Base-by-base conservation (phyloP, 2,113 vertebrate species). In the Pogona vitticeps region DNA sequence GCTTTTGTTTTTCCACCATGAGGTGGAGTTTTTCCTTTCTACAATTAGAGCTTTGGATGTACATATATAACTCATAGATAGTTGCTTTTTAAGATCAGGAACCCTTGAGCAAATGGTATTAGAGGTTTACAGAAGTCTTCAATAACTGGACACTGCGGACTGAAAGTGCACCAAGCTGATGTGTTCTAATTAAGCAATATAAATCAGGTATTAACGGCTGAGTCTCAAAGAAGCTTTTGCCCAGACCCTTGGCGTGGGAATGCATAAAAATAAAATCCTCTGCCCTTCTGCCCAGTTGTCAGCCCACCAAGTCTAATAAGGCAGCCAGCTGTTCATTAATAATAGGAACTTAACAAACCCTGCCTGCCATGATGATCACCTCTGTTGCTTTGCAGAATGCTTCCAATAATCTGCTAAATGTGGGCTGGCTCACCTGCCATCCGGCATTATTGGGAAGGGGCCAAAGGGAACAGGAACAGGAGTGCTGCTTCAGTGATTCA, bases 381-480 rank as follows among this genome's bases (percentile, higher is more conserved):
- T 90, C 1, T 89, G 80, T 73, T 86, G 63, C 68, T 6, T 80
- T 88, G 65, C 89, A 84, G 91, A 52, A 80, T 90, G 36, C 56
- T 86, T 92, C 85, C 78, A 91, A 46, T 86, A 87, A 83, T 8
- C 65, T 88, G 87, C 87, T 94, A 86, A 87, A 76, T 82, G 33
- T 76, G 79, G 91, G 90, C 52, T 61, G 9, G 56, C 59, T 85
- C 85, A 89, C 76, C 71, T 68, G 6, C 61, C 73, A 31, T 84
- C 81, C 87, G 88, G 67, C 75, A 90, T 86, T 78, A 90, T 28
- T 85, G 82, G 52, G 68, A 95, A 80, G 68, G 72, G 23, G 71
- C 77, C 71, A 75, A 75, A 75, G 82, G 91, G 84, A 91, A 90
- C 9, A 1, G 20, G 0, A 72, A 86, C 68, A 23, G 80, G 40